These are phyloP conservation scores for Oryzias celebensis DNA, from an alignment of 2,113 vertebrate species.

Conservation along the genomic window DNA sequence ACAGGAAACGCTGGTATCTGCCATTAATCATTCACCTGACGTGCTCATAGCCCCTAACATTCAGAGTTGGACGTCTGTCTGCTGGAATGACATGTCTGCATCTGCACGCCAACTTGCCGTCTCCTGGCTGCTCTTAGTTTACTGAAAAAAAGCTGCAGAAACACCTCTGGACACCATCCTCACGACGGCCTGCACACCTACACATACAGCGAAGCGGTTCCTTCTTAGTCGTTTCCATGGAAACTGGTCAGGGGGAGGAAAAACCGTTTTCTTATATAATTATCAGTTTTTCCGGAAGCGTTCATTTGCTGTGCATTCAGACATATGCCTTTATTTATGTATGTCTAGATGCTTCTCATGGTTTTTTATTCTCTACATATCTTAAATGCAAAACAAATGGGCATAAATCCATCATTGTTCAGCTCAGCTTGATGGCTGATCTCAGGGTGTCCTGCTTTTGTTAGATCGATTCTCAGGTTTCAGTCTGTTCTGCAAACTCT, in stretches of 20 bases:
- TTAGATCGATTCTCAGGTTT: too few relatives aligned
- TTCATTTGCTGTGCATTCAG: constrained; percentile 42
- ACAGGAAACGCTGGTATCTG: constrained; percentile 13
- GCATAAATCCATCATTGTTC: too few relatives aligned
- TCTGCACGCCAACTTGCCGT: constrained; percentile 34
- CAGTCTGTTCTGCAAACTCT: too few relatives aligned
- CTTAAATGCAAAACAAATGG: too few relatives aligned
- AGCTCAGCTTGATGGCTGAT: too few relatives aligned
- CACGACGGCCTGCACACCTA: constrained; percentile 62
- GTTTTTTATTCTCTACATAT: too few relatives aligned
- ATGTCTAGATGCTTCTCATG: background rate
- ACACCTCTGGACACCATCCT: constrained; percentile 58
- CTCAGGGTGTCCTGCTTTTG: too few relatives aligned
- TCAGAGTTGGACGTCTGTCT: constrained; percentile 25
- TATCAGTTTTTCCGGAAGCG: constrained; percentile 48
- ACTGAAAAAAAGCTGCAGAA: constrained; percentile 49
- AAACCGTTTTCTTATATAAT: constrained; percentile 71
- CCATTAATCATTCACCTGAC: constrained; percentile 40
- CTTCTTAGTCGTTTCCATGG: constrained; percentile 76
- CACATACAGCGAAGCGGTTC: constrained; percentile 56
- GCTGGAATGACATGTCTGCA: constrained; percentile 41
- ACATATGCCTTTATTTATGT: constrained; percentile 3
- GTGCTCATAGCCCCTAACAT: constrained; percentile 31
- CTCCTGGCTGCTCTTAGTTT: constrained; percentile 47
- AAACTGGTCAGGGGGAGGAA: constrained; percentile 53